Evolutionary conservation across 2,113 vertebrate genomes (phyloP).

Genomic region (Todiramphus saurophagus): DNA sequence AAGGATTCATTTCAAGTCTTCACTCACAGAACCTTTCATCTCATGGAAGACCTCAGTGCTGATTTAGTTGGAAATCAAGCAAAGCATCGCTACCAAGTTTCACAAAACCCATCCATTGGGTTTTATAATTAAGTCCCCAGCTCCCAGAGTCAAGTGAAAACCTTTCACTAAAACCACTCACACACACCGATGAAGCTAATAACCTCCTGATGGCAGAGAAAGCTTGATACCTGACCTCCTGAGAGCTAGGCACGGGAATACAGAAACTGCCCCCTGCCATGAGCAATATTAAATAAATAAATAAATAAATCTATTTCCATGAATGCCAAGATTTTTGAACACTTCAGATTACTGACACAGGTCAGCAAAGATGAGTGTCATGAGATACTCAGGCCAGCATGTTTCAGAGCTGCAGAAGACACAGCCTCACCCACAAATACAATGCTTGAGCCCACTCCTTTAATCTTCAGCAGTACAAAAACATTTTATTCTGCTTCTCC

Average conservation of each 20-base stretch:
- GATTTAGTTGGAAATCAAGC: neutral
- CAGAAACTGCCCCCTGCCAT: accelerated
- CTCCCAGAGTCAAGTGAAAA: neutral
- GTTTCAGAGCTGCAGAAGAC: neutral
- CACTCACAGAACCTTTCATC: neutral
- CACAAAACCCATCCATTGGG: neutral
- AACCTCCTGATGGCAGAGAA: neutral
- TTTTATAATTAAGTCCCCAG: neutral
- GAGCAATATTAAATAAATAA: neutral
- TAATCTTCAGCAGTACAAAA: neutral
- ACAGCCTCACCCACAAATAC: neutral
- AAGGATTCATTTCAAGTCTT: neutral
- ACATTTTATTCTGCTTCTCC: neutral
- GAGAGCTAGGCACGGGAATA: neutral
- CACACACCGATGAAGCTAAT: neutral
- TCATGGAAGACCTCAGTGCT: neutral
- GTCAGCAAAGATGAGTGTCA: neutral
- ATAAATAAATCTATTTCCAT: neutral
- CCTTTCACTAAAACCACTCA: neutral
- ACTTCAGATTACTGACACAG: neutral
- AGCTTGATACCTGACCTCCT: neutral
- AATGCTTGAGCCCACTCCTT: neutral
- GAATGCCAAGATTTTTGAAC: neutral
- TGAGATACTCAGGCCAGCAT: neutral
- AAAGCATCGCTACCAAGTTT: neutral